Evolutionary conservation across 2,113 vertebrate species (phyloP), one percentile per base, ranked within the genome.

Genomic region (Acrocephalus kingi): DNA sequence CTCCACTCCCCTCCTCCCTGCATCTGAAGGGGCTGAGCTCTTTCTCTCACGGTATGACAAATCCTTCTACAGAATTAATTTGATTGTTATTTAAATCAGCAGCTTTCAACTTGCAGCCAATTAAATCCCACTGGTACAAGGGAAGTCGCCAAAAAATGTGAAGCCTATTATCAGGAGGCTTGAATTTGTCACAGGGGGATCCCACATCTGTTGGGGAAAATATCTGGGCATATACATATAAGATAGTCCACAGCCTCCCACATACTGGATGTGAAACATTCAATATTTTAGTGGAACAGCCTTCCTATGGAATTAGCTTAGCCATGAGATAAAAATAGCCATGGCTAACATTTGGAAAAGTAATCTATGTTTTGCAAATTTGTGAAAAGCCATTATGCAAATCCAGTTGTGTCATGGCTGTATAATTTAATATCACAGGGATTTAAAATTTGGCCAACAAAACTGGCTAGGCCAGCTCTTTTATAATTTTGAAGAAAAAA

Each of bases 101-200:
- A 92, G 27, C 49, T 95, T 93, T 87, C 75, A 88, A 77, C 64
- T 33, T 89, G 51, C 48, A 87, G 51, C 61, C 76, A 33, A 21
- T 71, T 49, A 84, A 93, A 89, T 88, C 76, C 35, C 1, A 1
- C 2, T 2, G 33, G 58, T 59, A 61, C 59, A 58, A 81, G 63
- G 83, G 81, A 95, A 90, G 80, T 84, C 75, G 85, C 51, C 39
- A 80, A 52, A 7, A 89, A 93, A 93, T 37, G 56, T 75, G 72
- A 86, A 86, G 13, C 24, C 24, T 86, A 3, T 62, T 78, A 35
- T 71, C 61, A 81, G 45, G 84, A 81, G 41, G 27, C 55, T 75
- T 86, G 59, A 55, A 81, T 71, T 90, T 67, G 51, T 84, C 61
- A 39, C 52, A 48, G 5, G 18, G 11, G 9, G 7, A 92, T 84